Evolutionary conservation across 64 coral and sea anemone genomes (phyloP).

Genomic region (Porites australiensis): DNA sequence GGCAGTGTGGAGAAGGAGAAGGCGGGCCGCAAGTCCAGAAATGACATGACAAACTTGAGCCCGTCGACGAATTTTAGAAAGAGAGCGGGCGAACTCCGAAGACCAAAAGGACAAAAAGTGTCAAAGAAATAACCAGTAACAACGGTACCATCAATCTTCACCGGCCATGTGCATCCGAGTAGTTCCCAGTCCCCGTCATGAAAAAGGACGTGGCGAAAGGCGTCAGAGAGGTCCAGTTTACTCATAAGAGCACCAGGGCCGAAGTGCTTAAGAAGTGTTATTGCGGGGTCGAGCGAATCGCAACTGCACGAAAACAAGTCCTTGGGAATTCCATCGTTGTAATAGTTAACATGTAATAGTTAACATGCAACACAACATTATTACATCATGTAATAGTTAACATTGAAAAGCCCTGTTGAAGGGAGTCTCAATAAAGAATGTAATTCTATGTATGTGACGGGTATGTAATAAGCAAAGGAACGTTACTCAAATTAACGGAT

Average conservation of each 20-base stretch:
- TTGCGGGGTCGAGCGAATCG: constrained; percentile 47
- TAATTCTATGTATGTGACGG: too few relatives aligned
- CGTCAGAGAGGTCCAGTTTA: constrained; percentile 14
- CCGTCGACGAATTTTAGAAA: background rate
- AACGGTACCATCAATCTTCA: background rate
- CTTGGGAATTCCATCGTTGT: too few relatives aligned
- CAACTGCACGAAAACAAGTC: constrained; percentile 41
- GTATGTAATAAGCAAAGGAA: too few relatives aligned
- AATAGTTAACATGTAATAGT: too few relatives aligned
- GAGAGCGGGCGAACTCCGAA: background rate
- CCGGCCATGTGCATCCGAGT: constrained; percentile 52
- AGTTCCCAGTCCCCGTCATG: constrained; percentile 35
- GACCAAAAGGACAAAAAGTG: background rate
- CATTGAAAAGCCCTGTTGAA: too few relatives aligned
- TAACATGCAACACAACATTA: too few relatives aligned
- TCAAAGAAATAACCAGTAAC: background rate
- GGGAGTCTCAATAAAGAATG: too few relatives aligned
- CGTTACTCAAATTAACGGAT: too few relatives aligned
- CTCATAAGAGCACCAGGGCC: constrained; percentile 47
- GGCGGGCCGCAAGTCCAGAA: too few relatives aligned
- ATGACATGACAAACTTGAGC: background rate
- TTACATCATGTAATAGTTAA: too few relatives aligned
- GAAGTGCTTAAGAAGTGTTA: constrained; percentile 1
- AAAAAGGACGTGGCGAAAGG: constrained; percentile 44
- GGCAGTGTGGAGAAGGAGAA: background rate